Evolutionary conservation across 1,140 invertebrate species (phyloP).

Genomic region (Mya arenaria): DNA sequence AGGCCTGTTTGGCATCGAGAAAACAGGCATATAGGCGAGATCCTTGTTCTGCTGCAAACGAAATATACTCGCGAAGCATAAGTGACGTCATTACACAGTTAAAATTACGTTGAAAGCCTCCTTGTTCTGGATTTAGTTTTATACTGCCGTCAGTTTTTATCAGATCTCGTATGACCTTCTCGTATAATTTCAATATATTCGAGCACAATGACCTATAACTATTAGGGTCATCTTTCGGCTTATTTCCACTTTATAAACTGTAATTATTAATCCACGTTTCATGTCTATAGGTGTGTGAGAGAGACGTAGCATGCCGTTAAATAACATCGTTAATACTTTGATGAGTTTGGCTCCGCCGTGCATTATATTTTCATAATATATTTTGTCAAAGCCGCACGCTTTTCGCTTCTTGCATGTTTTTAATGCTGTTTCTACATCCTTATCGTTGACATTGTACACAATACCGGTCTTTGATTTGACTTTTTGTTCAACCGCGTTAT

Average conservation of each 20-base stretch:
- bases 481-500: not conserved
- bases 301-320: not conserved
- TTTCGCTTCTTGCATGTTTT: not conserved
- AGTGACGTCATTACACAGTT: slow-evolving; percentile 4
- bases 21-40: not conserved
- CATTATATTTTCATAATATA: not conserved
- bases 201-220: slow-evolving; percentile 5
- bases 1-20: not conserved
- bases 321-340: not conserved
- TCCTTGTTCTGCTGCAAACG: not conserved
- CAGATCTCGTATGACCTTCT: not conserved
- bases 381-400: not conserved
- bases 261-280: not conserved
- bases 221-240: not conserved
- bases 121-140: not conserved
- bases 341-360: not conserved
- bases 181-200: not conserved
- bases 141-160: not conserved
- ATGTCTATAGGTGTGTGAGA: not conserved
- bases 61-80: not conserved
- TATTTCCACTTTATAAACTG: not conserved
- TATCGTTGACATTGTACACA: not conserved
- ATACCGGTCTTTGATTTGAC: not conserved
- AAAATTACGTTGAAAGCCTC: not conserved
- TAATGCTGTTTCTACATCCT: not conserved